Percentiles rank a stretch among this genome's conserved stretches.
Evolutionary conservation across 2,113 vertebrate species (phyloP).

Genomic region (Caretta caretta): DNA sequence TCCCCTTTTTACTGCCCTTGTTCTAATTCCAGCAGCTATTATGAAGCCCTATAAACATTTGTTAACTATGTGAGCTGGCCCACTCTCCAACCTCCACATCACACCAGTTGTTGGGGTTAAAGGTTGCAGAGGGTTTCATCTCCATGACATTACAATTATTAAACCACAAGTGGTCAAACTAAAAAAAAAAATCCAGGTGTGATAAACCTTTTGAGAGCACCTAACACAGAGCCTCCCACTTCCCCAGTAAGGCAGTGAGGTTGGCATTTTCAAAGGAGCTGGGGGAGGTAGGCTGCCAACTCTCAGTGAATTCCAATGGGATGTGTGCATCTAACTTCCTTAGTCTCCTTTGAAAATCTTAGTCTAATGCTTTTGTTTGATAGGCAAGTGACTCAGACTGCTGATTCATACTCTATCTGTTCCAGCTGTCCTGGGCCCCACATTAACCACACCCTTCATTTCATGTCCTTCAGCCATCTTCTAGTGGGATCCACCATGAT

Average conservation of each 20-base stretch:
- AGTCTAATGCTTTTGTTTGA: background rate
- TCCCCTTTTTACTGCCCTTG: slow-evolving; percentile 74
- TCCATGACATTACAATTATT: background rate
- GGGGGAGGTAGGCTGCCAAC: background rate
- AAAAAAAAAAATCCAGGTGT: fast-evolving
- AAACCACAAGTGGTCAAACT: background rate
- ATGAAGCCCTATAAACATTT: slow-evolving; percentile 39
- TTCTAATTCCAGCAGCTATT: slow-evolving; percentile 63
- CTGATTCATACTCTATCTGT: background rate
- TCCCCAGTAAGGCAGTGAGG: background rate
- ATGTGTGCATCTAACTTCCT: background rate
- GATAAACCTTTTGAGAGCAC: background rate
- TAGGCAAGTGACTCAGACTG: background rate
- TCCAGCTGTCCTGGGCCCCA: background rate
- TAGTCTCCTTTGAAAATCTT: background rate
- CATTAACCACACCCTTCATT: background rate
- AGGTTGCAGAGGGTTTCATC: background rate
- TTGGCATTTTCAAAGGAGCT: background rate
- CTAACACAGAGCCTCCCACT: background rate
- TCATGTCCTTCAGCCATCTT: background rate
- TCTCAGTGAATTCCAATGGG: background rate
- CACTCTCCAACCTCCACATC: background rate
- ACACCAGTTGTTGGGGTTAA: background rate
- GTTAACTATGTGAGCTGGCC: slow-evolving; percentile 35
- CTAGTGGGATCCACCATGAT: background rate